Evolutionary conservation across 2,888 invertebrate genomes (phyloP).

Genomic region (Drosophila mulleri): DNA sequence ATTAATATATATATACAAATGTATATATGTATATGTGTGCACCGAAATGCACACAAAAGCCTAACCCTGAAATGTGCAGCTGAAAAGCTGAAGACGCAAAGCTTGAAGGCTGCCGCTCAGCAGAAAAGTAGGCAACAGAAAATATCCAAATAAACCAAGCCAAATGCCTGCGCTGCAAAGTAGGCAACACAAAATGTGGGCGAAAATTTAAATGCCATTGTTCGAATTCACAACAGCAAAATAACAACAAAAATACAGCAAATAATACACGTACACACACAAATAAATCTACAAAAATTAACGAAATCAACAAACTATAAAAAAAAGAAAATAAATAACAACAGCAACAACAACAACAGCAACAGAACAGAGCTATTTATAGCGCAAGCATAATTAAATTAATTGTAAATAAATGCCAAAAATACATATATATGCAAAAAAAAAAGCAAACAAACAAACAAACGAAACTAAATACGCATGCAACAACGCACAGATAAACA

Average conservation of each 20-base stretch:
- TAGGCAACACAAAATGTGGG: conserved; percentile 22
- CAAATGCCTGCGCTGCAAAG: conserved; percentile 11
- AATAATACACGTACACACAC: not conserved
- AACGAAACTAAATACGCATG: conserved; percentile 16
- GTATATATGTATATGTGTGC: conserved; percentile 6
- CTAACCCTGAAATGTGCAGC: conserved; percentile 54
- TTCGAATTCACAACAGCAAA: conserved; percentile 5
- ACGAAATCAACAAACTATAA: conserved; percentile 15
- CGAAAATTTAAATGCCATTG: conserved; percentile 14
- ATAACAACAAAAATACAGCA: conserved; percentile 11
- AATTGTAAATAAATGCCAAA: conserved; percentile 52
- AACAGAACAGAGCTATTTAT: conserved; percentile 25
- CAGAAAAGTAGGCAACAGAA: conserved; percentile 30
- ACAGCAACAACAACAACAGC: conserved; percentile 6
- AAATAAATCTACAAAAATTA: conserved; percentile 20
- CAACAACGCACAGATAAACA: conserved; percentile 42
- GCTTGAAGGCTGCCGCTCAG: conserved; percentile 49
- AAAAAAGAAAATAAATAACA: not conserved
- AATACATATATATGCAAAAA: not conserved
- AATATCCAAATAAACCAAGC: conserved; percentile 4
- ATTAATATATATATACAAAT: conserved; percentile 4
- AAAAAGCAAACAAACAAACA: too few species aligned
- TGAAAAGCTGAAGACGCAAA: conserved; percentile 15
- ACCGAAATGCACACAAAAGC: conserved; percentile 53
- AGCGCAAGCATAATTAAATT: conserved; percentile 53